Evolutionary conservation across 2,888 invertebrate species (phyloP), one percentile per base, ranked within the genome.

Genomic region (Drosophila tripunctata): DNA sequence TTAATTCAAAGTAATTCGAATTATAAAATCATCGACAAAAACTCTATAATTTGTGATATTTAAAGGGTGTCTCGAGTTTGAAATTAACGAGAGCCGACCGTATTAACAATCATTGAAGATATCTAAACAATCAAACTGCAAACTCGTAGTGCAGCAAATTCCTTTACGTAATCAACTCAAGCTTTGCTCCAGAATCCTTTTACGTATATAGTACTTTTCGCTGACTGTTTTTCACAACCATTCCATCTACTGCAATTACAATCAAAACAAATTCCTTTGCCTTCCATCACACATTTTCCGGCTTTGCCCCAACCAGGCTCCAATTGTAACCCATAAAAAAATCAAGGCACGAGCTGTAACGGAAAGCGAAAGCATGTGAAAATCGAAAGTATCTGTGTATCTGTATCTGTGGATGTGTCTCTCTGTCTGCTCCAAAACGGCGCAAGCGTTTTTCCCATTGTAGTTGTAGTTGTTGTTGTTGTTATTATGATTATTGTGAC

Each of bases 311-410:
- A 35, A 14, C 31, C 47, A 38, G 48, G 44, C 54, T 65, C 19
- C 22, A 24, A 50, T 44, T 8, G 50, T 43, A 15, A 24, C 21
- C 44, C 52, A 68, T 61, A 27, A 36, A 27, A 36, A 50, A 71
- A 51, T 62, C 70, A 33, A 24, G 19, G 40, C 69, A 54, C 43
- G 52, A 40, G 52, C 60, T 41, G 51, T 48, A 44, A 66, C 14
- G 66, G 60, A 85, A 81, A 81, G 40, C 67, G 61, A 79, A 75
- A 78, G 66, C 55, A 62, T 65, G 66, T 80, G 66, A 64, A 79
- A 82, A 79, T 45, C 67, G 76, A 86, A 78, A 86, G 79, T 82
- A 65, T 78, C 51, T 60, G 44, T 51, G 57, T 51, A 48, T 52
- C 47, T 60, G 56, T 51, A 55, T 60, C 24, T 54, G 38, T 62